Evolutionary conservation across 2,113 vertebrate species (phyloP).

Genomic region (Paraplagusia blochii): DNA sequence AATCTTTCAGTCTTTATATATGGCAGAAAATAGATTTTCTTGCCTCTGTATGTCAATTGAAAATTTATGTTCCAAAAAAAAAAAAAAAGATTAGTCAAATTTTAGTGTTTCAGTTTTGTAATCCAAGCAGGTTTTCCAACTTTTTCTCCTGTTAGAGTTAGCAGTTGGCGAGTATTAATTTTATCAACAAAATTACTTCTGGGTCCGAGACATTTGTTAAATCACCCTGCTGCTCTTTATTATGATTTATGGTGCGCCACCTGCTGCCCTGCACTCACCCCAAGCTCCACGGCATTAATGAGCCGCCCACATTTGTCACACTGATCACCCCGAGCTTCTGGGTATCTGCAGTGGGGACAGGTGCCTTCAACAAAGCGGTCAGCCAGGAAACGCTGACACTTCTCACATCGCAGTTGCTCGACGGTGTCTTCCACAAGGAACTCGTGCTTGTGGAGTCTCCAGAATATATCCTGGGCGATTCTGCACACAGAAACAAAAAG

Average conservation of each 20-base stretch:
- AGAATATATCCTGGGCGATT: constrained; percentile 93
- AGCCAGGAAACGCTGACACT: constrained; percentile 86
- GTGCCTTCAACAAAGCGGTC: constrained; percentile 94
- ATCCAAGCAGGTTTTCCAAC: too few species aligned
- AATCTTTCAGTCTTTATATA: too few species aligned
- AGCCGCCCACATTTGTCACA: constrained; percentile 96
- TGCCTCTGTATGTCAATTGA: too few species aligned
- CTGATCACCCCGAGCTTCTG: constrained; percentile 93
- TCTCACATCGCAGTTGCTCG: constrained; percentile 88
- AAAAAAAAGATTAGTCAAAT: too few species aligned
- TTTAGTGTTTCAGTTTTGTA: too few species aligned
- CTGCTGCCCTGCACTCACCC: constrained; percentile 70
- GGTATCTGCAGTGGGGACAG: constrained; percentile 88
- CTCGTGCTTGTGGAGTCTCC: constrained; percentile 75
- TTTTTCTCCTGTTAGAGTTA: too few species aligned
- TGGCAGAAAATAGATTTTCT: too few species aligned
- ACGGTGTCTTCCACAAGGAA: constrained; percentile 85
- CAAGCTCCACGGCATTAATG: constrained; percentile 93
- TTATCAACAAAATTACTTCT: background rate
- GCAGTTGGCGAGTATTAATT: background rate
- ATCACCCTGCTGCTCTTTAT: background rate
- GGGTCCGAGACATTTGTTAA: background rate
- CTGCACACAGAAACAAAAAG: constrained; percentile 60
- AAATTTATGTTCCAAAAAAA: too few species aligned
- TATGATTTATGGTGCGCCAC: background rate